Conservation (phyloP, 2,797 vertebrate species). For the Enteromius unitaeniatus region DNA sequence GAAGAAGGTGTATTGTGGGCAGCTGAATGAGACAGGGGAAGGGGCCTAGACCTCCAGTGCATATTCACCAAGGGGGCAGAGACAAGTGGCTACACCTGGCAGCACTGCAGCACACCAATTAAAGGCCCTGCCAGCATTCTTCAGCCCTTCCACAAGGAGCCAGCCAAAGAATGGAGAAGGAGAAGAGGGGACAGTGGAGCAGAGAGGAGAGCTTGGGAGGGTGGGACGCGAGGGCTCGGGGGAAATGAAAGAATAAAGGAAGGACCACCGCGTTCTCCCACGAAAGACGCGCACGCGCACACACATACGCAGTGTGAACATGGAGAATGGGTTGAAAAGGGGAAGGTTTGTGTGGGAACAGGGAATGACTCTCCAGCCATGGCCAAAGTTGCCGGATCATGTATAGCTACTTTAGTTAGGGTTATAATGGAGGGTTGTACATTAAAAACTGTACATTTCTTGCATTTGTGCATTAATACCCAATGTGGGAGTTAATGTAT, state of each 20-base stretch:
- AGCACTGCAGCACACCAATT: slow-evolving; percentile 78
- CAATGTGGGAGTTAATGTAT: neutral
- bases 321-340: slow-evolving; percentile 55
- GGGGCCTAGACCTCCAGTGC: slow-evolving; percentile 66
- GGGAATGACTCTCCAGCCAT: slow-evolving; percentile 22
- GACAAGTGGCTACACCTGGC: slow-evolving; percentile 84
- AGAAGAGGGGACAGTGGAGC: slow-evolving; percentile 35
- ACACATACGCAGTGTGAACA: slow-evolving; percentile 26
- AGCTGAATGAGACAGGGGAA: slow-evolving; percentile 64
- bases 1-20: slow-evolving; percentile 66
- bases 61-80: slow-evolving; percentile 71
- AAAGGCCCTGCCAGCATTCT: slow-evolving; percentile 76
- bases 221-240: slow-evolving; percentile 45
- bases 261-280: slow-evolving; percentile 63
- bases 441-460: neutral
- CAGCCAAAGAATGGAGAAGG: slow-evolving; percentile 60
- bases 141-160: slow-evolving; percentile 62
- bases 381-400: neutral
- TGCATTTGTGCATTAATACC: neutral
- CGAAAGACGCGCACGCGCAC: slow-evolving; percentile 40
- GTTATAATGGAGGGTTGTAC: neutral
- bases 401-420: slow-evolving; percentile 2
- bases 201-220: slow-evolving; percentile 52
- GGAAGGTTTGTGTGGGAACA: slow-evolving; percentile 47
- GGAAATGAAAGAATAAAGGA: slow-evolving; percentile 65